Conservation (phyloP, 2,888 invertebrate genomes). For the Synanthedon tipuliformis region DNA sequence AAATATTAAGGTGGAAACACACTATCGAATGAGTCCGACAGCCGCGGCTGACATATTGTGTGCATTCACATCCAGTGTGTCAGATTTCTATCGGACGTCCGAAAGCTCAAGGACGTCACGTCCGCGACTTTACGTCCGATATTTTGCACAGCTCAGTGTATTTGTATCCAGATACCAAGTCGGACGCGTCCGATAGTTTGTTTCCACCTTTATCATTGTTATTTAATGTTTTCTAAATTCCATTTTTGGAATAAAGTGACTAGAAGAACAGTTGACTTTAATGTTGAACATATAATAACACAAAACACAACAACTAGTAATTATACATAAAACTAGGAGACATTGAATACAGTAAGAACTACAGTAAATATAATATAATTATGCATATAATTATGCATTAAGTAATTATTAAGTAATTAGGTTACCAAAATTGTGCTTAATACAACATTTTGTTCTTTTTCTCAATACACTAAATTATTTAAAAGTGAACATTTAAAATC, state of each 20-base stretch:
- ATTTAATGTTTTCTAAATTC: background rate
- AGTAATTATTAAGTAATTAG: constrained; percentile 16
- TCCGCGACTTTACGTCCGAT: no score
- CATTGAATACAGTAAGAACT: constrained; percentile 14
- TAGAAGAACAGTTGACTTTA: constrained; percentile 39
- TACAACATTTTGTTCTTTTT: constrained; percentile 20
- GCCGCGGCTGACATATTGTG: no score
- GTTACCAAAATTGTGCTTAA: constrained; percentile 58
- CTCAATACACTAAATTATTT: constrained; percentile 17
- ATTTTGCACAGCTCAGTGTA: no score
- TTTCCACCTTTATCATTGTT: constrained; percentile 2
- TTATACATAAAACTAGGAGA: constrained; percentile 38
- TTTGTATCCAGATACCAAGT: no score
- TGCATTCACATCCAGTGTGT: no score
- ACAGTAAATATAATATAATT: constrained; percentile 17
- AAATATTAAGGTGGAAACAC: constrained; percentile 15
- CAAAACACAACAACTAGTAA: constrained; percentile 58
- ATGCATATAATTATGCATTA: no score
- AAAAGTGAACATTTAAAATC: background rate
- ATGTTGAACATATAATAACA: constrained; percentile 47
- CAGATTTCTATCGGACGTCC: no score
- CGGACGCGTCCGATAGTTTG: no score
- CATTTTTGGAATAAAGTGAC: constrained; percentile 14
- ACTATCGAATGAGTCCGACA: no score
- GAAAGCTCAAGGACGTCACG: no score